Evolutionary conservation across 2,113 vertebrate species (phyloP), one percentile per base, ranked within the genome.

Genomic region (Tachycineta bicolor): DNA sequence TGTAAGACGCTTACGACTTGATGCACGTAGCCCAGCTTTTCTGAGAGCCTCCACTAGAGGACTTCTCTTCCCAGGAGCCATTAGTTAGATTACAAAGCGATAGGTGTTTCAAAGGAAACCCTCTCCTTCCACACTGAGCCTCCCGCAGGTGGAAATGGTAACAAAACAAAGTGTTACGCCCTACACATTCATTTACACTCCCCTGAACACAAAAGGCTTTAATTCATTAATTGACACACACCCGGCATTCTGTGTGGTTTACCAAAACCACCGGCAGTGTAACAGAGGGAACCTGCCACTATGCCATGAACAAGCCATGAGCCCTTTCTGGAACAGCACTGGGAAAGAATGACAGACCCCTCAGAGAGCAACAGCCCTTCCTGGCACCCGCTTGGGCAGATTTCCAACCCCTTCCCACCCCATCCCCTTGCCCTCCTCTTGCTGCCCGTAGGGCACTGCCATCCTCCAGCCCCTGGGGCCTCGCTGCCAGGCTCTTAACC

Each of bases 31-130:
- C 50, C 24, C 53, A 74, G 89, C 47, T 73, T 93, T 96, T 87
- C 87, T 90, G 46, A 76, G 75, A 85, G 73, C 60, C 59, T 81
- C 85, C 70, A 46, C 77, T 63, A 77, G 83, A 90, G 78, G 76
- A 81, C 43, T 90, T 93, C 25, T 58, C 67, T 74, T 74, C n/a
- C 47, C 5, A 1, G n/a, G 52, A 93, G 63, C 29, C n/a, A 71
- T 77, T 76, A 80, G 53, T 75, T 70, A 93, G 37, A 59, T 65
- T 68, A 83, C 56, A 92, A 89, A 91, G 52, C 10, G 1, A 39
- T n/a, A 77, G 47, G 6, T 53, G 24, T 65, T 87, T 91, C 65
- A 79, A 31, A 62, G 43, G 29, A 91, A 90, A 67, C 12, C 37
- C 5, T 26, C 50, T 49, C 37, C 75, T 50, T 79, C 50, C 74